Evolutionary conservation across 2,797 vertebrate species (phyloP).

Genomic region (Poeciliopsis infans): DNA sequence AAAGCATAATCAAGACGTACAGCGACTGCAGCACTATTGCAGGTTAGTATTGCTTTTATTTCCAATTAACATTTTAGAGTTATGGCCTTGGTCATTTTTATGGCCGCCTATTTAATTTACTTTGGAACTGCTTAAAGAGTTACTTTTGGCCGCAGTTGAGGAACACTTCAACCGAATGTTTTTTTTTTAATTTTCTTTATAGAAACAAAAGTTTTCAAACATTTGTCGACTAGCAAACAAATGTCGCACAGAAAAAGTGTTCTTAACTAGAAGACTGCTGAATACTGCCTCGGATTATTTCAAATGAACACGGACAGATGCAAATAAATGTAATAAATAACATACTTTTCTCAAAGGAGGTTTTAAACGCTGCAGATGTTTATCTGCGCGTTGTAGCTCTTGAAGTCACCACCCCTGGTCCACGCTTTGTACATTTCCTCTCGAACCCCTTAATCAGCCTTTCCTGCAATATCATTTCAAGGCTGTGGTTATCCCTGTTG

Average conservation of each 20-base stretch:
- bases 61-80: background rate
- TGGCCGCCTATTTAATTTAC: background rate
- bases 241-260: too few relatives aligned
- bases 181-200: background rate
- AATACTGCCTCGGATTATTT: background rate
- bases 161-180: background rate
- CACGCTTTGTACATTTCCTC: background rate
- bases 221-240: background rate
- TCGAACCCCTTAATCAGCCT: background rate
- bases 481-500: background rate
- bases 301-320: background rate
- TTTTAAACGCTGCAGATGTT: background rate
- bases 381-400: background rate
- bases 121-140: background rate
- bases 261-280: too few relatives aligned
- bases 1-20: background rate
- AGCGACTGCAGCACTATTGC: background rate
- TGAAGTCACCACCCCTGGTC: background rate
- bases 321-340: background rate
- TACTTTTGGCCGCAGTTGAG: background rate
- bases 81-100: background rate
- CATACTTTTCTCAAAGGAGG: background rate
- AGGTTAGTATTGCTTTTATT: background rate
- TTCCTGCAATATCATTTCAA: background rate
- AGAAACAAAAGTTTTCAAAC: background rate